phyloP scores from a whole-genome alignment of 2,113 vertebrate genomes.

The Mirza zaza region DNA sequence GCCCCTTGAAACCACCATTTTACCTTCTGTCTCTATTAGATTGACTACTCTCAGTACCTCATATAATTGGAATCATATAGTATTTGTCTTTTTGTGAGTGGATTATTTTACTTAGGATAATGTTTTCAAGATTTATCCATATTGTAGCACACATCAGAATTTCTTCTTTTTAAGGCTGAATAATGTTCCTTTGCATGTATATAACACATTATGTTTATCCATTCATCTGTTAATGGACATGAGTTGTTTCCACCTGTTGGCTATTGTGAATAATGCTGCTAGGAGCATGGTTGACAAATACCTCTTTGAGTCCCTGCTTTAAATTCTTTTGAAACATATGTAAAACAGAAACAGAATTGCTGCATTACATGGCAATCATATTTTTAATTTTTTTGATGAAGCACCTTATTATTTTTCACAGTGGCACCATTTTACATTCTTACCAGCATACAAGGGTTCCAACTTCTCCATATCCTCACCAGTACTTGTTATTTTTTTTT shows the following conservation, averaged over 20 bases:
- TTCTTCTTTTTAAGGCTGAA: neutral
- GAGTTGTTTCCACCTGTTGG: neutral
- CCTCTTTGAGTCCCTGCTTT: neutral
- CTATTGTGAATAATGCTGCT: neutral
- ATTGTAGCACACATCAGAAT: neutral
- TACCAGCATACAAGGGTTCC: neutral
- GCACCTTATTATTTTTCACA: neutral
- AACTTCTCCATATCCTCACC: neutral
- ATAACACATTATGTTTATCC: neutral
- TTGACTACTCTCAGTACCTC: neutral
- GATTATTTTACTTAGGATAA: neutral
- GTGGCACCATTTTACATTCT: neutral
- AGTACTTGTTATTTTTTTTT: neutral
- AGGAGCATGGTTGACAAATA: neutral
- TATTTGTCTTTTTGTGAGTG: neutral
- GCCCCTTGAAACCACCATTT: neutral
- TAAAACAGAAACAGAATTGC: neutral
- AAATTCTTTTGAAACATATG: neutral
- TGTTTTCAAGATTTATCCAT: neutral
- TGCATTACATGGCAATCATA: neutral
- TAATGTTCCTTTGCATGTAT: neutral
- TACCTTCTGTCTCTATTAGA: neutral
- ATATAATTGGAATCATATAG: neutral
- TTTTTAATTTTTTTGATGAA: neutral
- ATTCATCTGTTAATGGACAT: neutral